Conservation (phyloP, 2,888 invertebrate species). For the Suillia variegata region DNA sequence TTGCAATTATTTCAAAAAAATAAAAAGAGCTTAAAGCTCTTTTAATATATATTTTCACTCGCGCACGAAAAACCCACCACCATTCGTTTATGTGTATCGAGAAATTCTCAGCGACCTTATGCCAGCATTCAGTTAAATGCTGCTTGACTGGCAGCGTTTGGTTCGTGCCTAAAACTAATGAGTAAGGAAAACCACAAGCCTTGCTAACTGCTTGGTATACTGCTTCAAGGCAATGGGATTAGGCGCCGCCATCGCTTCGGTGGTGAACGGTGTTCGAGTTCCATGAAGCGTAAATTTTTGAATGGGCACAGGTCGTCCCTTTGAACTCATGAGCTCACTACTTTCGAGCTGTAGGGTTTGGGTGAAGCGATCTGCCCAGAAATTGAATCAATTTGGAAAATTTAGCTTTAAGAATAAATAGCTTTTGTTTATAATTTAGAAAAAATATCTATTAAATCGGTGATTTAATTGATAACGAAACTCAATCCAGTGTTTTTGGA, state of each 20-base stretch:
- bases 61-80: neutral
- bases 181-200: conserved; percentile 58
- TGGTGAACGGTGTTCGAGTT: conserved; percentile 19
- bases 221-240: conserved; percentile 49
- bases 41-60: conserved; percentile 4
- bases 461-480: no score
- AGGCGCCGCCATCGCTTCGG: conserved; percentile 7
- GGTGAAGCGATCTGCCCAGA: conserved; percentile 56
- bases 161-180: conserved; percentile 54
- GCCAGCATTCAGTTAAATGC: neutral
- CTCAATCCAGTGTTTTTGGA: no score
- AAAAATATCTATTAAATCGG: no score
- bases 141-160: accelerated
- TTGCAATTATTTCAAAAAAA: neutral
- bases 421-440: no score
- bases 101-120: conserved; percentile 40
- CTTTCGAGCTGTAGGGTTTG: conserved; percentile 48
- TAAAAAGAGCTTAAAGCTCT: conserved; percentile 1
- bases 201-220: conserved; percentile 52
- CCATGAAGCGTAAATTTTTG: conserved; percentile 55
- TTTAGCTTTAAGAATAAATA: no score
- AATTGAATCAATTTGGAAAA: no score
- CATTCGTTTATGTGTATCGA: no score
- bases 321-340: conserved; percentile 43
- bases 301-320: conserved; percentile 56